Conservation (phyloP, 2,113 vertebrate genomes). For the Gasterosteus nipponicus region DNA sequence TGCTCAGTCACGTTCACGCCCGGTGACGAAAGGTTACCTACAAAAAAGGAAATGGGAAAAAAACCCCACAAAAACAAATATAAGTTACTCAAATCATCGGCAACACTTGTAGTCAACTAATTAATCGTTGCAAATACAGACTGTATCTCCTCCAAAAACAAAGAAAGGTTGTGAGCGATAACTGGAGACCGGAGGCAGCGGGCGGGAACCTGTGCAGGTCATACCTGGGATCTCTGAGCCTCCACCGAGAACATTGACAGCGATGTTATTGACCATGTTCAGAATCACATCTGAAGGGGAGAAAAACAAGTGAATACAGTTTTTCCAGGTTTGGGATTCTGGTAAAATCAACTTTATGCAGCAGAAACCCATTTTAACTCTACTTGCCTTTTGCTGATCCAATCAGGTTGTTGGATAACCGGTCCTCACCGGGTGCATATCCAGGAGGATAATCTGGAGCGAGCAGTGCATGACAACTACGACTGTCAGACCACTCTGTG, state of each 20-base stretch:
- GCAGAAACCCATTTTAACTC: not conserved
- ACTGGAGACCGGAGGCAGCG: not conserved
- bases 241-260: slow-evolving; percentile 94
- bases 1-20: slow-evolving; percentile 69
- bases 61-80: not conserved
- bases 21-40: slow-evolving; percentile 73
- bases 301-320: slow-evolving; percentile 2
- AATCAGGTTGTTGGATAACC: slow-evolving; percentile 91
- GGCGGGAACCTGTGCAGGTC: not conserved
- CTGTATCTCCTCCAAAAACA: not conserved
- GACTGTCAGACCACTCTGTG: not conserved
- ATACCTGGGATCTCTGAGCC: slow-evolving; percentile 81
- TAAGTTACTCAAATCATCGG: not conserved
- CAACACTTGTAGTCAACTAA: not conserved
- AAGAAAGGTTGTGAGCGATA: not conserved
- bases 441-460: slow-evolving; percentile 89
- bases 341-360: not conserved
- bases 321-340: not conserved
- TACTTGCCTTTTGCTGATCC: slow-evolving; percentile 94
- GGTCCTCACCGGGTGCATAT: slow-evolving; percentile 86
- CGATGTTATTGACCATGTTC: slow-evolving; percentile 97
- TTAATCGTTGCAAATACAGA: not conserved
- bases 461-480: not conserved
- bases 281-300: slow-evolving; percentile 90
- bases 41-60: not conserved